phyloP scores from a whole-genome alignment of 2,888 invertebrate genomes.

The Phania funesta region DNA sequence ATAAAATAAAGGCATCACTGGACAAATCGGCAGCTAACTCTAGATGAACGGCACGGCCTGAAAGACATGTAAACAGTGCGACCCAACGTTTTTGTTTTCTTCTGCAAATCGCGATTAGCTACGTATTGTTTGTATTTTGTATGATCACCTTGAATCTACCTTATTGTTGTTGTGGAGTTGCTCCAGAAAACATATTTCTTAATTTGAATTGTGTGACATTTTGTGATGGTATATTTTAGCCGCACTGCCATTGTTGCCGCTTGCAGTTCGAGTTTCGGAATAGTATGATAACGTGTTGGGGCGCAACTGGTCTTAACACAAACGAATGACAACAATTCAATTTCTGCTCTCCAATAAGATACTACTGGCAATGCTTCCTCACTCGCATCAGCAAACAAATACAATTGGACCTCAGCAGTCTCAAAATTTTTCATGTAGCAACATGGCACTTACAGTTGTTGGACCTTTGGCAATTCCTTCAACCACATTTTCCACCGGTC shows the following conservation, averaged over 20 bases:
- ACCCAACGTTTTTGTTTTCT: slow-evolving; percentile 6
- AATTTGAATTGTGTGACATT: background rate
- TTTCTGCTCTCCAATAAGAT: background rate
- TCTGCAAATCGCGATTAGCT: slow-evolving; percentile 38
- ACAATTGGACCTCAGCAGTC: background rate
- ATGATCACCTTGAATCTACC: slow-evolving; percentile 54
- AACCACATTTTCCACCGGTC: slow-evolving; percentile 4
- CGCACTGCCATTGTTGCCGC: slow-evolving; percentile 23
- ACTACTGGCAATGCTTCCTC: background rate
- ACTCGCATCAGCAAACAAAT: slow-evolving; percentile 10
- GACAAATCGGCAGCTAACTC: slow-evolving; percentile 30
- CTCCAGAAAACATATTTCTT: slow-evolving; percentile 12
- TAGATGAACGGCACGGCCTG: no score
- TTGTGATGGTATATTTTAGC: background rate
- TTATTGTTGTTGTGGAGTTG: slow-evolving; percentile 42
- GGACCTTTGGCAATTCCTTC: background rate
- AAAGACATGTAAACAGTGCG: slow-evolving; percentile 62
- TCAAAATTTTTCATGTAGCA: background rate
- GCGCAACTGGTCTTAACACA: slow-evolving; percentile 14
- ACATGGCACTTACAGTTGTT: background rate
- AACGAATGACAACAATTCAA: slow-evolving; percentile 11
- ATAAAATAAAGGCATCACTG: slow-evolving; percentile 33
- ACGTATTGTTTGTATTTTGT: slow-evolving; percentile 54
- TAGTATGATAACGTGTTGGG: background rate
- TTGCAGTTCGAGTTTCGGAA: slow-evolving; percentile 14